phyloP scores from a whole-genome alignment of 2,113 vertebrate species.

The Thunnus thynnus region DNA sequence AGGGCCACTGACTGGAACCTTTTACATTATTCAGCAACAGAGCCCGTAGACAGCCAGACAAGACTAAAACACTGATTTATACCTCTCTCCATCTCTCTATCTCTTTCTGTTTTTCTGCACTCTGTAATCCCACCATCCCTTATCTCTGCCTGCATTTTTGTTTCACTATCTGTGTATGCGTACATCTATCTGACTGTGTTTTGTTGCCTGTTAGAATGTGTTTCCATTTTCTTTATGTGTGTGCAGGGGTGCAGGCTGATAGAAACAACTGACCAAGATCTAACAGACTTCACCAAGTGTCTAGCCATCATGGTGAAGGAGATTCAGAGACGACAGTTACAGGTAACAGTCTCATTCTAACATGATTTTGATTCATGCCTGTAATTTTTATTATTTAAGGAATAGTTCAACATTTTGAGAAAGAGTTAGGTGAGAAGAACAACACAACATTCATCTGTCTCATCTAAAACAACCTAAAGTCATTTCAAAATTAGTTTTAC shows the following conservation, averaged over 20 bases:
- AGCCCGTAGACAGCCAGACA: conserved; percentile 65
- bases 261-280: conserved; percentile 84
- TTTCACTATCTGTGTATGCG: conserved; percentile 46
- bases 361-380: neutral
- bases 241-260: conserved; percentile 82
- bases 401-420: conserved; percentile 5
- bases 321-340: conserved; percentile 69
- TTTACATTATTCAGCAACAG: conserved; percentile 79
- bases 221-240: conserved; percentile 6
- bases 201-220: conserved; percentile 26
- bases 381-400: neutral
- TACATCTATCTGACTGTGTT: conserved; percentile 53
- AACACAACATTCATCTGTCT: neutral
- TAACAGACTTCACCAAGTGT: conserved; percentile 88
- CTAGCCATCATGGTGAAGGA: conserved; percentile 82
- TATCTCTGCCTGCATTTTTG: conserved; percentile 54
- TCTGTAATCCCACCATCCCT: conserved; percentile 50
- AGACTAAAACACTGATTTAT: conserved; percentile 74
- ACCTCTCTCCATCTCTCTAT: conserved; percentile 58
- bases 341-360: conserved; percentile 67
- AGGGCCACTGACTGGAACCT: conserved; percentile 75
- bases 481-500: too few species aligned
- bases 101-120: conserved; percentile 36
- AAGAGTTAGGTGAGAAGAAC: neutral
- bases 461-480: too few species aligned